phyloP scores from a whole-genome alignment of 2,113 vertebrate genomes.

The Danionella cerebrum region DNA sequence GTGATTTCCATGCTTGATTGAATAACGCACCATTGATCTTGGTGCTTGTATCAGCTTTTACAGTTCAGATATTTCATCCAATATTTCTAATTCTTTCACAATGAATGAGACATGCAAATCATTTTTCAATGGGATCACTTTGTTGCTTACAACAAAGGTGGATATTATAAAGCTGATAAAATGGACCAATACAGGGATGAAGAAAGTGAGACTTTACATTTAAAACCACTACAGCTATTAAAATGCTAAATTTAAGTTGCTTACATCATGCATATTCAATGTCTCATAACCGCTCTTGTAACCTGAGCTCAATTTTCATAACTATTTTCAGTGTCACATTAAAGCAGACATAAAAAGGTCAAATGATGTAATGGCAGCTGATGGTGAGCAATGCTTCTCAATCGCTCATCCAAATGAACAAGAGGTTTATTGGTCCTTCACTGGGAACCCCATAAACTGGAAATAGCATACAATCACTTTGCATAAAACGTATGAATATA shows the following conservation, averaged over 20 bases:
- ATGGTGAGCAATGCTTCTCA: not conserved
- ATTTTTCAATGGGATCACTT: not conserved
- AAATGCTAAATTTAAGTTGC: slow-evolving; percentile 5
- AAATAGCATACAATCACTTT: too few species aligned
- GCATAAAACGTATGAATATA: too few species aligned
- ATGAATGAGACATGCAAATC: not conserved
- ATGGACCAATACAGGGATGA: too few species aligned
- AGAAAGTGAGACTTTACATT: too few species aligned
- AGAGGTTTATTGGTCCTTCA: too few species aligned
- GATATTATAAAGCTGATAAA: too few species aligned
- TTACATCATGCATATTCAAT: not conserved
- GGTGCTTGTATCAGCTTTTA: not conserved
- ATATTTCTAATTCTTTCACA: too few species aligned
- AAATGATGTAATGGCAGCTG: not conserved
- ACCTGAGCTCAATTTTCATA: not conserved
- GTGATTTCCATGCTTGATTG: slow-evolving; percentile 22
- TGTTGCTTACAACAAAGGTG: too few species aligned
- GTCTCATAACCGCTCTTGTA: not conserved
- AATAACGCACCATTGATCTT: slow-evolving; percentile 2
- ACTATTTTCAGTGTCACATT: not conserved
- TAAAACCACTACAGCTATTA: not conserved
- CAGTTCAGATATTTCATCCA: not conserved
- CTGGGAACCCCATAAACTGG: too few species aligned
- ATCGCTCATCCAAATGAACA: too few species aligned
- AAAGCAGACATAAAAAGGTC: slow-evolving; percentile 4